Conservation (phyloP, 2,888 invertebrate species). For the Platycheirus albimanus region DNA sequence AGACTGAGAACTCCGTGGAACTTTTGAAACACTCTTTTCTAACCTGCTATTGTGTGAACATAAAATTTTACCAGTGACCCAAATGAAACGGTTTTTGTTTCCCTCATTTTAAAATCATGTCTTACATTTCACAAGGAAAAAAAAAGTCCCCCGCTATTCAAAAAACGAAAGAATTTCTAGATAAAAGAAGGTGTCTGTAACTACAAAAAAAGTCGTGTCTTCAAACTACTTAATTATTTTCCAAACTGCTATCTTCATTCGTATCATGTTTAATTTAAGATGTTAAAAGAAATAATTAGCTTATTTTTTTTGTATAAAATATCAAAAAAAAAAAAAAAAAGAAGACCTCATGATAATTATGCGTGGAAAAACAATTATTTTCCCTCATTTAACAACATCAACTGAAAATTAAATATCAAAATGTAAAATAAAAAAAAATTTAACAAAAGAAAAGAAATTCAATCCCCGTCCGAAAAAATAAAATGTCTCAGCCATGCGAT, state of each 20-base stretch:
- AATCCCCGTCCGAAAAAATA: conserved; percentile 12
- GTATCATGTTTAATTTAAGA: conserved; percentile 44
- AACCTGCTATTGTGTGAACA: no score
- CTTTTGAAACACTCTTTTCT: no score
- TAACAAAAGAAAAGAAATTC: conserved; percentile 25
- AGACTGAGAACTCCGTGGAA: no score
- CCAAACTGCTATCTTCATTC: conserved; percentile 21
- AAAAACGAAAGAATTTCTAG: no score
- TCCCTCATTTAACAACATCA: conserved; percentile 26
- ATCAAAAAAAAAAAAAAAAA: conserved; percentile 17
- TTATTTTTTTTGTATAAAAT: conserved; percentile 16
- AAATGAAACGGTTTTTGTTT: no score
- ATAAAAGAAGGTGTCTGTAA: no score
- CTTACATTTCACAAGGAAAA: no score
- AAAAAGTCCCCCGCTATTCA: no score
- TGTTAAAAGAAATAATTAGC: conserved; percentile 59
- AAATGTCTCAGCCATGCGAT: conserved; percentile 26
- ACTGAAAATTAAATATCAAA: no score
- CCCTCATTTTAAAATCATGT: no score
- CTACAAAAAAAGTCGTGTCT: neutral
- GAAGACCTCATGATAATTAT: conserved; percentile 35
- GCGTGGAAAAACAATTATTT: conserved; percentile 31
- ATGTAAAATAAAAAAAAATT: conserved; percentile 12
- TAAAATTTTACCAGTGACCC: no score
- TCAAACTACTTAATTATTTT: neutral